Evolutionary conservation across 1,140 invertebrate species (phyloP).

Genomic region (Drosophila pandora): DNA sequence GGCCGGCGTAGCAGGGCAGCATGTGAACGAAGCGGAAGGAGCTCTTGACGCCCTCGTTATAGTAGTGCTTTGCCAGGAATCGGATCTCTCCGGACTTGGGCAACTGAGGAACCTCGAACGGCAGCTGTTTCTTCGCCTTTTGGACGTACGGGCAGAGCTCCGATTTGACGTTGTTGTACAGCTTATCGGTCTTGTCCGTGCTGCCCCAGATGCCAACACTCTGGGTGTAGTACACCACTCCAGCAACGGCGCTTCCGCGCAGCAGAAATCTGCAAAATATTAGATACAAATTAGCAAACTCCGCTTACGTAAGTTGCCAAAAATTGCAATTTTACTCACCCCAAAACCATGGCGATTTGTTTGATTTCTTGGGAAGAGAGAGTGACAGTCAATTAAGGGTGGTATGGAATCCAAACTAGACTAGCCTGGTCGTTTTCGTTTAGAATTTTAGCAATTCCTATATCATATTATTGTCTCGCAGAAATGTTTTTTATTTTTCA

Average conservation of each 20-base stretch:
- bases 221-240: slow-evolving; percentile 71
- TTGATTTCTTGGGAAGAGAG: not conserved
- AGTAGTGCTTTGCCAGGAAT: slow-evolving; percentile 80
- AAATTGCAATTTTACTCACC: slow-evolving; percentile 1
- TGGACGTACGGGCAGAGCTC: slow-evolving; percentile 60
- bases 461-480: not conserved
- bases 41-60: slow-evolving; percentile 78
- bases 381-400: slow-evolving; percentile 4
- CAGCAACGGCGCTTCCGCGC: slow-evolving; percentile 66
- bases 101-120: slow-evolving; percentile 72
- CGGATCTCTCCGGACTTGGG: slow-evolving; percentile 72
- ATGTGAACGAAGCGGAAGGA: slow-evolving; percentile 77
- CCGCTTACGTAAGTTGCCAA: slow-evolving; percentile 69
- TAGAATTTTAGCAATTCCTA: not conserved
- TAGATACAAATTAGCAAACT: slow-evolving; percentile 2
- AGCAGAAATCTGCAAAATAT: slow-evolving; percentile 55
- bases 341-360: not conserved
- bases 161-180: slow-evolving; percentile 67
- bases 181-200: slow-evolving; percentile 61
- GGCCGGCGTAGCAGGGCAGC: slow-evolving; percentile 78
- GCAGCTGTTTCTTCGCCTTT: slow-evolving; percentile 62
- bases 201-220: slow-evolving; percentile 69
- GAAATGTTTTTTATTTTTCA: not conserved
- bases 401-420: slow-evolving; percentile 32
- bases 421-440: slow-evolving; percentile 49